Conservation (phyloP, 2,797 vertebrate species). For the Stomatorhinus walkeri region DNA sequence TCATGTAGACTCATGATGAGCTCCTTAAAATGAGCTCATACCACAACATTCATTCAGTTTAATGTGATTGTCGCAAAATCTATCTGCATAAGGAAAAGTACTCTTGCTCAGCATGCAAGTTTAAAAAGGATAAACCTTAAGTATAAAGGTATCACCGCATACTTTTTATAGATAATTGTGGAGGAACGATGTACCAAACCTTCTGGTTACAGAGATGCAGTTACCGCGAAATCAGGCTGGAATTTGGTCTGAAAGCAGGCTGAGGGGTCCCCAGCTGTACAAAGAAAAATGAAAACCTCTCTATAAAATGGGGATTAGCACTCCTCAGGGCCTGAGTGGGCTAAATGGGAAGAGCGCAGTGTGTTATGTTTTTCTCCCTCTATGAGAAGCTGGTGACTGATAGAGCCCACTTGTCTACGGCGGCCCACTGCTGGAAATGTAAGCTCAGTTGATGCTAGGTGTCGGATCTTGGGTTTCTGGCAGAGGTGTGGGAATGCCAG, state of each 20-base stretch:
- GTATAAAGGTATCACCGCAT: background rate
- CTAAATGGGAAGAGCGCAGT: conserved; percentile 31
- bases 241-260: conserved; percentile 20
- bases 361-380: conserved; percentile 42
- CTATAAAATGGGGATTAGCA: conserved; percentile 57
- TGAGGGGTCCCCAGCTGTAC: conserved; percentile 35
- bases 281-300: conserved; percentile 47
- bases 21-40: background rate
- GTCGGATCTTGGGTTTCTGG: conserved; percentile 33
- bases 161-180: background rate
- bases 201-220: background rate
- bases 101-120: background rate
- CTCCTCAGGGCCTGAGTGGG: conserved; percentile 25
- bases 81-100: background rate
- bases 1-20: background rate
- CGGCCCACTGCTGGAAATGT: conserved; percentile 37
- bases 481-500: conserved; percentile 23
- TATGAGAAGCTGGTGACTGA: conserved; percentile 57
- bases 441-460: conserved; percentile 41
- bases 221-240: conserved; percentile 18
- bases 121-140: background rate
- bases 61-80: background rate
- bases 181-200: background rate
- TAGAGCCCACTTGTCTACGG: conserved; percentile 54
- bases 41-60: background rate